phyloP scores from a whole-genome alignment of 2,888 invertebrate genomes.

The Arrhopalites spinosus region DNA sequence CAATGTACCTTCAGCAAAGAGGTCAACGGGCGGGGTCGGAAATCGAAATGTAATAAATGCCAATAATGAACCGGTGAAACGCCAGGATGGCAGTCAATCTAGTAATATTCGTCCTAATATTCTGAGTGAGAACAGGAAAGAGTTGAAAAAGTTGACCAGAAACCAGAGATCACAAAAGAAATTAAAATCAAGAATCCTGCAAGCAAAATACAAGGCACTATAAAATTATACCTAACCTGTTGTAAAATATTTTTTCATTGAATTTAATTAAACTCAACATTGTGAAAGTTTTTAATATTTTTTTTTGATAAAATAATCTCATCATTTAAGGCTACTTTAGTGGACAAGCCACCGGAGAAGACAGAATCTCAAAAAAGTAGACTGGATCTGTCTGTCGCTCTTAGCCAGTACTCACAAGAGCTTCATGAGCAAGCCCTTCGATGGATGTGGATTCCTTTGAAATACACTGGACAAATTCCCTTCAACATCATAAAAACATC shows the following conservation, averaged over 20 bases:
- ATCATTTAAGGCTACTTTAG: not conserved
- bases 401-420: not conserved
- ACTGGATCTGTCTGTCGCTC: not conserved
- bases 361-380: not conserved
- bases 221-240: no score
- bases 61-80: no score
- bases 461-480: not conserved
- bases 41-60: no score
- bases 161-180: not conserved
- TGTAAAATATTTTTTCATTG: no score
- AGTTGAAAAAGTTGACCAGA: not conserved
- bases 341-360: conserved; percentile 1
- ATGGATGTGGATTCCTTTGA: not conserved
- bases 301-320: no score
- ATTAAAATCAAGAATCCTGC: not conserved
- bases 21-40: no score
- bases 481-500: not conserved
- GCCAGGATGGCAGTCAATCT: no score
- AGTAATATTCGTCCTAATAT: not conserved
- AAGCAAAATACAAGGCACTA: not conserved
- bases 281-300: no score
- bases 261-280: no score
- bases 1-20: no score
- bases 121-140: not conserved
- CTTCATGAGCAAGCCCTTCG: not conserved